A percentile compares a stretch with the other conserved stretches of the same genome.
Conservation (phyloP, 92 coral and sea anemone species). For the Parazoanthus swiftii region DNA sequence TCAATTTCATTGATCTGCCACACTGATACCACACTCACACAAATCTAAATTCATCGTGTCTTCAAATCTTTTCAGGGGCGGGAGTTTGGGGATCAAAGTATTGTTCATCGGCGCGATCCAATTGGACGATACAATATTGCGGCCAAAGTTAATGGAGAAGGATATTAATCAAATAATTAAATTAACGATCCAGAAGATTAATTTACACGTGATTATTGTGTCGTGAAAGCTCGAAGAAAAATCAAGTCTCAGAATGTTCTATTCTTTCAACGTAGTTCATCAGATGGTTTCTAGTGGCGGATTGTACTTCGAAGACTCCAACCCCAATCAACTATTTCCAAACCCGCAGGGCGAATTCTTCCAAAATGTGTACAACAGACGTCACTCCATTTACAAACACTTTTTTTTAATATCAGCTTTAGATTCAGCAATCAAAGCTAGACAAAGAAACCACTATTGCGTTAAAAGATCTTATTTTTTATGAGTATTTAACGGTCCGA, state of each 20-base stretch:
- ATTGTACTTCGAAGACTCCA: neutral
- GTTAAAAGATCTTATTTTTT: neutral
- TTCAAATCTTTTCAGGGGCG: conserved; percentile 25
- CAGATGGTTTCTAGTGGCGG: neutral
- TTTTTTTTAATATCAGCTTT: too few relatives aligned
- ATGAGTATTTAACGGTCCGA: too few relatives aligned
- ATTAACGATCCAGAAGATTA: conserved; percentile 32
- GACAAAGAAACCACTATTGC: neutral
- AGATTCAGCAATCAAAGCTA: neutral
- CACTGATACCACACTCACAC: conserved; percentile 10
- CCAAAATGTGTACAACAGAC: neutral
- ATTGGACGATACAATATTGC: conserved; percentile 33
- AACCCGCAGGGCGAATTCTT: neutral
- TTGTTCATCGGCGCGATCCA: conserved; percentile 18
- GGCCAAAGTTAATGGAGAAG: conserved; percentile 26
- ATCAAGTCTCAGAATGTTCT: neutral
- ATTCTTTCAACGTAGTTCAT: neutral
- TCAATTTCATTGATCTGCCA: conserved; percentile 2
- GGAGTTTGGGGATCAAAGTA: neutral
- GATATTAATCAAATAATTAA: conserved; percentile 38
- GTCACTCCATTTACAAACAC: neutral
- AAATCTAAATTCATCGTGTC: conserved; percentile 27
- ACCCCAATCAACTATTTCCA: neutral
- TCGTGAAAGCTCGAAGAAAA: conserved; percentile 1
- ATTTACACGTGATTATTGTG: conserved; percentile 33